These are phyloP conservation scores for Scophthalmus maximus DNA, from an alignment of 2,113 vertebrate species.

Conservation along the genomic window DNA sequence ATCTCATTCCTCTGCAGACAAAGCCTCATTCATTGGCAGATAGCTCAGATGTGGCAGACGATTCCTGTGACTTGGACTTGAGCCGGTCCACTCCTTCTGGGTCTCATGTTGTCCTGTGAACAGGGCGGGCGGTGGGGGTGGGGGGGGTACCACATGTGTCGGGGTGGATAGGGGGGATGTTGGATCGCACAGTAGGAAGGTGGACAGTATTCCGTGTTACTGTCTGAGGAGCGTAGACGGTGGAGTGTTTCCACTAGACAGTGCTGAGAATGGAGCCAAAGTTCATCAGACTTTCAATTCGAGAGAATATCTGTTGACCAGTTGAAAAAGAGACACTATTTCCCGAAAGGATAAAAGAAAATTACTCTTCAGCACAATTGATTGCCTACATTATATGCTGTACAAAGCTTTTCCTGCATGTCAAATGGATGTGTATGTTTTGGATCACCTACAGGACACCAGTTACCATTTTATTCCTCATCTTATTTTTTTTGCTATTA, in stretches of 20 bases:
- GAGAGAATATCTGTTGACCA: background rate
- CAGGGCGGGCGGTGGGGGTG: background rate
- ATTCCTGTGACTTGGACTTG: constrained; percentile 64
- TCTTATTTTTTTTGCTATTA: constrained; percentile 39
- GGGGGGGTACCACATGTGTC: constrained; percentile 40
- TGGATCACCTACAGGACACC: constrained; percentile 39
- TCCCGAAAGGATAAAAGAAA: too few relatives aligned
- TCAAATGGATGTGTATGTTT: constrained; percentile 52
- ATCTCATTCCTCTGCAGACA: constrained; percentile 80
- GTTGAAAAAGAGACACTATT: too few relatives aligned
- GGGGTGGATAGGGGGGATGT: constrained; percentile 36
- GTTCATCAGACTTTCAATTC: background rate
- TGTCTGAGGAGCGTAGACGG: constrained; percentile 13
- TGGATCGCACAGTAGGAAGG: constrained; percentile 19
- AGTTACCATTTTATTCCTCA: constrained; percentile 30
- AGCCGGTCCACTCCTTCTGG: constrained; percentile 52
- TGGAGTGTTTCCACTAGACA: background rate
- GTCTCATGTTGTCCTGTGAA: constrained; percentile 58
- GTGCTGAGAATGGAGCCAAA: background rate
- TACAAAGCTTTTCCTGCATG: constrained; percentile 8
- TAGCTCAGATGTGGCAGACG: constrained; percentile 76
- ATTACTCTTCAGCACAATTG: too few relatives aligned
- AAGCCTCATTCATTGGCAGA: constrained; percentile 82
- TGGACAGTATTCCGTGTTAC: constrained; percentile 13
- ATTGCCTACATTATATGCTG: background rate